Percentiles rank a stretch among this genome's conserved stretches.
phyloP scores from a whole-genome alignment of 2,797 vertebrate species.

The Coccyzus lansbergi region DNA sequence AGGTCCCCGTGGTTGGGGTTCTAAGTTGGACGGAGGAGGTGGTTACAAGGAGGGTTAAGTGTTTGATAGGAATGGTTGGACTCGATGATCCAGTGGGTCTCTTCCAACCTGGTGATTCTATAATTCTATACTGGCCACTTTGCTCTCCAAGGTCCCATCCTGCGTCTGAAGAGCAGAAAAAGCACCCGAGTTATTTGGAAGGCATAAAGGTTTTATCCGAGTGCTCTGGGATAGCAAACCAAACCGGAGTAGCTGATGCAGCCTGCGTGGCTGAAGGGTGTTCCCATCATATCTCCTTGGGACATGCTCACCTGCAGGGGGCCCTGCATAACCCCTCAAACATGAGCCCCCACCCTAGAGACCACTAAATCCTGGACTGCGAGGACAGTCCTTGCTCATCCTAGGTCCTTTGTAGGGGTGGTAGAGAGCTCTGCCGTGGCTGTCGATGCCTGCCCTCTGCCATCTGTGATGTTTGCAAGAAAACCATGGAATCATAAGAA shows the following conservation, averaged over 20 bases:
- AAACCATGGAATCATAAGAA: too few species aligned
- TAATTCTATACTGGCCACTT: too few species aligned
- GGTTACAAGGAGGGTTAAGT: neutral
- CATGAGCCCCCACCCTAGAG: neutral
- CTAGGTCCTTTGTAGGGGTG: neutral
- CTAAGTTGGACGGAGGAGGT: neutral
- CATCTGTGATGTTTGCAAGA: rapidly evolving
- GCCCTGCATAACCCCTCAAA: neutral
- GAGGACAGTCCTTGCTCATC: neutral
- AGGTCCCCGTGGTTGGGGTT: neutral
- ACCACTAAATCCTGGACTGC: rapidly evolving
- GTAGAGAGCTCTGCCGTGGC: too few species aligned
- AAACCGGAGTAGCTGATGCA: rapidly evolving
- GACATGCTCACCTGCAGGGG: neutral
- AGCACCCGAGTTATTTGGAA: neutral
- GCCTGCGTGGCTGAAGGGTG: neutral
- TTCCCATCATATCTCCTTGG: neutral
- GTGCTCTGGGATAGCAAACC: neutral
- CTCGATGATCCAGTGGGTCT: too few species aligned
- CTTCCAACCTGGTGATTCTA: too few species aligned
- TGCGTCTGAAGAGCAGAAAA: neutral
- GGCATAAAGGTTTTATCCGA: neutral
- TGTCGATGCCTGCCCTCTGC: neutral
- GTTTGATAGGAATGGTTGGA: too few species aligned
- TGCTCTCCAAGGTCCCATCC: neutral